These are phyloP conservation scores for Syngnathus scovelli DNA, from an alignment of 2,113 vertebrate species.

Conservation along the genomic window DNA sequence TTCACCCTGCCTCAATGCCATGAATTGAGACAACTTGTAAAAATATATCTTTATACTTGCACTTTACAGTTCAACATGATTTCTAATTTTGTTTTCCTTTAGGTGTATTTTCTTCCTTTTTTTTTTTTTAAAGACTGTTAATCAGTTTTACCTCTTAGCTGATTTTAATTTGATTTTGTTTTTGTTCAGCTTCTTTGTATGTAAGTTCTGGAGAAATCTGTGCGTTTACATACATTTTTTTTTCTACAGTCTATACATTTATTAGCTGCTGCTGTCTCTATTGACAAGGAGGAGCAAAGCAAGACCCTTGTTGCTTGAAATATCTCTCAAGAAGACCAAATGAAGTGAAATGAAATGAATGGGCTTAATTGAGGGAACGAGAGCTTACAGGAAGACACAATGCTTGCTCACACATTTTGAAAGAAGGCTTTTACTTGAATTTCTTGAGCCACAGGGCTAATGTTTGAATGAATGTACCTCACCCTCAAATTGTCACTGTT, in stretches of 20 bases:
- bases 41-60: constrained; percentile 72
- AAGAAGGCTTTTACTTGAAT: constrained; percentile 68
- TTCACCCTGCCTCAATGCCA: constrained; percentile 55
- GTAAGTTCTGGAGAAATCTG: constrained; percentile 41
- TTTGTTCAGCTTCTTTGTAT: constrained; percentile 29
- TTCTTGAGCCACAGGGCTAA: constrained; percentile 37
- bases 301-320: constrained; percentile 52
- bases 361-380: constrained; percentile 28
- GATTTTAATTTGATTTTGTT: constrained; percentile 44
- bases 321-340: constrained; percentile 71
- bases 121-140: constrained; percentile 27
- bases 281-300: constrained; percentile 59
- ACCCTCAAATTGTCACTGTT: constrained; percentile 46
- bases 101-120: constrained; percentile 41
- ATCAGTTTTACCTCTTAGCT: constrained; percentile 62
- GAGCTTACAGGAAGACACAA: constrained; percentile 28
- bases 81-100: constrained; percentile 50
- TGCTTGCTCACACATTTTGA: constrained; percentile 32
- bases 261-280: constrained; percentile 49
- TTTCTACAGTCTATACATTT: constrained; percentile 60
- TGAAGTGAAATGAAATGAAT: constrained; percentile 39
- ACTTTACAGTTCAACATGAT: constrained; percentile 71
- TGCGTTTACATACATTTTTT: constrained; percentile 54
- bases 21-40: constrained; percentile 58
- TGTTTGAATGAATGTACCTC: constrained; percentile 67